Base-by-base conservation (phyloP, 2,888 invertebrate species). In the Frankliniella intonsa region DNA sequence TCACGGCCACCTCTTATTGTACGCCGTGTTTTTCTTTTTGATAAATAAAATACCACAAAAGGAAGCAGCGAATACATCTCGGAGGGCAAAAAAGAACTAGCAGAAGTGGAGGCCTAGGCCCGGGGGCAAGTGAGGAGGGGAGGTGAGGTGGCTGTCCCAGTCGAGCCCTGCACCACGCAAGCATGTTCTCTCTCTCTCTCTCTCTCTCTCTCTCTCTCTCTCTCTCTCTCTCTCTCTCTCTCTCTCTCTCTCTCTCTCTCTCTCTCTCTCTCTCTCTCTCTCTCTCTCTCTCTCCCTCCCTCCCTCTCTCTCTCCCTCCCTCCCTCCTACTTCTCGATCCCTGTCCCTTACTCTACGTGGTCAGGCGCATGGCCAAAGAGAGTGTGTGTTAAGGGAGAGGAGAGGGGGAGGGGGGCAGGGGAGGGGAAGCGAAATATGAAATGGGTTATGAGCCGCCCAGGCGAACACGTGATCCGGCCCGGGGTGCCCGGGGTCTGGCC, bases 361-460 rank as follows among this genome's bases (percentile, higher is more conserved):
- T 38, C 38, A 2, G 38, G 38, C 38, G 38, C 38, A 38, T 38
- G 38, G 38, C 5, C 38, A 3, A 38, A 5, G 38, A 3, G 38
- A 3, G 38, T 38, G 38, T 38, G 38, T 38, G 5, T 38, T 5
- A 38, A 38, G 38, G 5, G 38, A 38, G 38, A n/a, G n/a, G n/a
- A n/a, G n/a, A n/a, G n/a, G n/a, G n/a, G n/a, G n/a, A n/a, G n/a
- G n/a, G n/a, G n/a, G n/a, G n/a, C n/a, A n/a, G n/a, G 55, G 55
- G 55, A 17, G 17, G 17, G 17, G 55, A 14, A 55, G 55, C 55
- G 55, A 55, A 55, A 76, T 76, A 76, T 76, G 69, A 76, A 76
- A 76, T 76, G 69, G 69, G 69, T 76, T 76, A 76, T 76, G 69
- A 25, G 69, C n/a, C 69, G 69, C 22, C n/a, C 22, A 69, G 69